Conservation (phyloP, 2,797 vertebrate genomes). For the Esox lucius region DNA sequence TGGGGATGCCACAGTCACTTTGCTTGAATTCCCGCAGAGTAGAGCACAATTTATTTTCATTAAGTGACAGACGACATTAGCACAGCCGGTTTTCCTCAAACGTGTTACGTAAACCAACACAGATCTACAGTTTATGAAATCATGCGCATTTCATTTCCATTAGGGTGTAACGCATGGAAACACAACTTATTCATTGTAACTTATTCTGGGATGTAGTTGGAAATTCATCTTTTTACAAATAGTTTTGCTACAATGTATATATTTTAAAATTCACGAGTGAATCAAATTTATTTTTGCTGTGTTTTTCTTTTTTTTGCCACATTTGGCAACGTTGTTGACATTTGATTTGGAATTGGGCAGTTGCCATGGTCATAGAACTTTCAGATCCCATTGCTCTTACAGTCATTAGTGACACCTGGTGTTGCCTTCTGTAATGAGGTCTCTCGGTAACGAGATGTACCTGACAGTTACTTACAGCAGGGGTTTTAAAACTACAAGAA, state of each 20-base stretch:
- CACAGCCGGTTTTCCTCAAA: background rate
- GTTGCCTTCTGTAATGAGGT: slow-evolving; percentile 25
- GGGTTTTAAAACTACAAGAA: too few relatives aligned
- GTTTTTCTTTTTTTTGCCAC: background rate
- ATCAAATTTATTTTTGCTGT: background rate
- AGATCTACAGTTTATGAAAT: background rate
- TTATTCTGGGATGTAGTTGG: background rate
- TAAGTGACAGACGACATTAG: slow-evolving; percentile 8
- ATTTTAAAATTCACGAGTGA: background rate
- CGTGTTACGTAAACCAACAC: background rate
- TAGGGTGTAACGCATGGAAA: background rate
- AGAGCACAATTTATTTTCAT: background rate
- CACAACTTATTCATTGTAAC: background rate
- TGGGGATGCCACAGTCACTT: slow-evolving; percentile 29
- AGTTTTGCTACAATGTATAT: background rate
- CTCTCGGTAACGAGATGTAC: slow-evolving; percentile 2
- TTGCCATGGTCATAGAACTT: background rate
- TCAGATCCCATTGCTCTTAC: background rate
- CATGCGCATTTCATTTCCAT: background rate
- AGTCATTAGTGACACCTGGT: slow-evolving; percentile 51
- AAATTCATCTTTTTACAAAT: background rate
- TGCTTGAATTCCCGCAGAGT: slow-evolving; percentile 26
- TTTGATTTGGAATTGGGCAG: background rate
- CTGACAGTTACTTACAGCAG: too few relatives aligned
- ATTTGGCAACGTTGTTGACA: background rate